Evolutionary conservation across 2,113 vertebrate genomes (phyloP).

Genomic region (Chloroceryle aenea): DNA sequence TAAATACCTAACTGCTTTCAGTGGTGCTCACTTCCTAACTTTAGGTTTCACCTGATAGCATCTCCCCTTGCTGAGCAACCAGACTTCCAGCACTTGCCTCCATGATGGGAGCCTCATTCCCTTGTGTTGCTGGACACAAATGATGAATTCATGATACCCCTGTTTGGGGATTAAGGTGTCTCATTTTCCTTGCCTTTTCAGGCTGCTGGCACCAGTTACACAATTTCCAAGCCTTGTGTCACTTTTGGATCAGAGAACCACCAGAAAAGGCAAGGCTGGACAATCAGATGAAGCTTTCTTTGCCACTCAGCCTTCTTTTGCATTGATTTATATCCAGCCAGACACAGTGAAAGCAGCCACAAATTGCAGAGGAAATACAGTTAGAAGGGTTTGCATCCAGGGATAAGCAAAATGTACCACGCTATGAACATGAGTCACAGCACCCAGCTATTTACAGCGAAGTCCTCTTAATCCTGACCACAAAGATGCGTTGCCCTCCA

Average conservation of each 20-base stretch:
- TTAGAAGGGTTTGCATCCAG: not conserved
- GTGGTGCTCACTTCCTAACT: not conserved
- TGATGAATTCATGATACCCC: not conserved
- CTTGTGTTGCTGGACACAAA: not conserved
- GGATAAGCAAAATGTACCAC: not conserved
- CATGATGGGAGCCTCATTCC: fast-evolving
- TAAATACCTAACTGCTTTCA: not conserved
- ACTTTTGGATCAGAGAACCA: not conserved
- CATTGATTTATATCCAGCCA: not conserved
- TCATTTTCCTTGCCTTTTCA: not conserved
- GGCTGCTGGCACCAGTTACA: not conserved
- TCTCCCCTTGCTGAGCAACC: not conserved
- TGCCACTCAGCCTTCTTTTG: not conserved
- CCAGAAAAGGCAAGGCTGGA: not conserved
- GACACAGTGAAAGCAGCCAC: not conserved
- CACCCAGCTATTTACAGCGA: not conserved
- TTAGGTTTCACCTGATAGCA: not conserved
- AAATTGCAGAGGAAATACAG: not conserved
- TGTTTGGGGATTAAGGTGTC: not conserved
- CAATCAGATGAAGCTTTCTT: not conserved
- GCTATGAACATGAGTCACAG: not conserved
- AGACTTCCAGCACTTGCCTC: not conserved
- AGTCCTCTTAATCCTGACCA: not conserved
- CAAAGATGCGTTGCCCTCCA: not conserved
- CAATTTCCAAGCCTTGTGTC: not conserved